Evolutionary conservation across 2,797 vertebrate genomes (phyloP), one percentile per base, ranked within the genome.

Genomic region (Eurystomus glaucurus): DNA sequence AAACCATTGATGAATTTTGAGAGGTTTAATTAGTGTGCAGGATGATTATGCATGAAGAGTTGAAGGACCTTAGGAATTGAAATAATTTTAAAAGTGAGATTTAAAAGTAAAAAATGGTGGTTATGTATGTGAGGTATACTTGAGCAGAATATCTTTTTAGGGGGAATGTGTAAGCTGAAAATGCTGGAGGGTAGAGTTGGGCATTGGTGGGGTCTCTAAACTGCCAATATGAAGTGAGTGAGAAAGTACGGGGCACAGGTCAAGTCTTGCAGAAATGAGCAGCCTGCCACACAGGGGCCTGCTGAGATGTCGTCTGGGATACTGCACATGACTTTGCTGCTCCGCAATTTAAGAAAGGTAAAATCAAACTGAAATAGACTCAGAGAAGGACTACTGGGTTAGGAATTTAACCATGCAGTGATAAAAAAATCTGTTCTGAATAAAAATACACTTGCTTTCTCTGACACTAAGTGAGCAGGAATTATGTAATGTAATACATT

Each of bases 51-150:
- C 46, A 88, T 52, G 19, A 50, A 33, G 50, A 65, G 19, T 69
- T 86, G 82, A 81, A 86, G 80, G 85, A 65, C 33, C 61, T 65
- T 89, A 78, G 74, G 75, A 94, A 61, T 68, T 31, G 16, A 85
- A 90, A 39, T 68, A 50, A 35, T 35, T 84, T 77, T 6, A 48
- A 77, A 92, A 91, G 31, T 19, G 35, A 80, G 14, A 68, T 80
- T 90, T 94, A 58, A 81, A 88, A 81, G 25, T 55, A n/a, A 14
- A 71, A 80, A 80, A 3, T 9, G 3, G 8, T 31, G 11, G 58
- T 66, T 70, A 21, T 8, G 4, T 52, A 9, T 23, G 57, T 57
- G 37, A 70, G n/a, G 23, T 50, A 29, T 57, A 8, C 33, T 58
- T 9, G 10, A 39, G 58, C 41, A 52, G 70, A 33, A 6, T 69